A percentile compares a stretch with the other conserved stretches of the same genome.
These are phyloP conservation scores for Hydropsyche tenuis DNA, from an alignment of 1,140 invertebrate species.

Conservation along the genomic window DNA sequence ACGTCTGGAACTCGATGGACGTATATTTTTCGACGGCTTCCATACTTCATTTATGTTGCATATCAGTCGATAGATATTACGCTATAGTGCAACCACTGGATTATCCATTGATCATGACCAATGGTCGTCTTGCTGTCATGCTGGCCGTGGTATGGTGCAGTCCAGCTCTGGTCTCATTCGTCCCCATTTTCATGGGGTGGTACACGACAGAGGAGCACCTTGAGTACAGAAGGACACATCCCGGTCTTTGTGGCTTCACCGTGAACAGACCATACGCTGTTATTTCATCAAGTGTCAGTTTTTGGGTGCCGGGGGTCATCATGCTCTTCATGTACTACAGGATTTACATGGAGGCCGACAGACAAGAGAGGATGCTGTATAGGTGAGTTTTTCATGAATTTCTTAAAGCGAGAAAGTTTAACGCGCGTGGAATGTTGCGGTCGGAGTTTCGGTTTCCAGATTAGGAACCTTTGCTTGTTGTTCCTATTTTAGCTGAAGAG, in stretches of 20 bases:
- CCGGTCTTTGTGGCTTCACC: conserved; percentile 82
- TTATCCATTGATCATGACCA: conserved; percentile 89
- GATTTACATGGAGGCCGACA: conserved; percentile 89
- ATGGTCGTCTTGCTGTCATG: conserved; percentile 76
- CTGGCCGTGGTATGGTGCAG: conserved; percentile 89
- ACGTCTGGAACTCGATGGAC: conserved; percentile 94
- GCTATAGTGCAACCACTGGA: conserved; percentile 89
- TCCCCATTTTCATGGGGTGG: conserved; percentile 94
- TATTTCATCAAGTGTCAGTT: conserved; percentile 90
- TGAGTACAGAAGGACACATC: conserved; percentile 71
- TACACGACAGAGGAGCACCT: conserved; percentile 86
- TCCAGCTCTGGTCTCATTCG: conserved; percentile 90
- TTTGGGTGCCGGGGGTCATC: conserved; percentile 93
- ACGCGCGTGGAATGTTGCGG: no score
- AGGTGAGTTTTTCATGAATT: conserved; percentile 65
- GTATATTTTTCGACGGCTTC: conserved; percentile 94
- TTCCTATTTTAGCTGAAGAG: no score
- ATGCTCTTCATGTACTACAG: conserved; percentile 95
- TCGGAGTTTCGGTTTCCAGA: no score
- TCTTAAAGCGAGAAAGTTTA: no score
- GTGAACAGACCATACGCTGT: conserved; percentile 91
- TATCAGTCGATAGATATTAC: conserved; percentile 87
- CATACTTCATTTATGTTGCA: conserved; percentile 90
- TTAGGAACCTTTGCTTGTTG: no score
- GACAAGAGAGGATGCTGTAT: conserved; percentile 90